phyloP scores from a whole-genome alignment of 1,140 invertebrate genomes.

The Plutomurus gul region DNA sequence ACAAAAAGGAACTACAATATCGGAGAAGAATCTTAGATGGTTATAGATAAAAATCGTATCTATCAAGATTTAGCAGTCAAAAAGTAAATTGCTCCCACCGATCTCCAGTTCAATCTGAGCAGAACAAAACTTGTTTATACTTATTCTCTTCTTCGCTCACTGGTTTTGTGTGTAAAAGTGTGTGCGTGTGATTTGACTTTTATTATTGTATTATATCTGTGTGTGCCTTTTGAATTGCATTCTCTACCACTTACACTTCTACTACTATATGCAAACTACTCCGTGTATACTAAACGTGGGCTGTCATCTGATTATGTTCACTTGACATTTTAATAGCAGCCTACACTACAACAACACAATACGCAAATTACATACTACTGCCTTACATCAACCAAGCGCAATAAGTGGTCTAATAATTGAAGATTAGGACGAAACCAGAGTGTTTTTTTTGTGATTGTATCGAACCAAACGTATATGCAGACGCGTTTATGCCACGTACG shows the following conservation, averaged over 20 bases:
- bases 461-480: no score
- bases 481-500: no score
- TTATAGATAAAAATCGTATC: not conserved
- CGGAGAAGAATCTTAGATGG: not conserved
- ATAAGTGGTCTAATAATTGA: no score
- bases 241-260: no score
- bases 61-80: not conserved
- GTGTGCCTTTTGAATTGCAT: not conserved
- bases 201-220: not conserved
- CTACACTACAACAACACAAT: not conserved
- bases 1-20: no score
- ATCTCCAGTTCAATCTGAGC: not conserved
- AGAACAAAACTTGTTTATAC: conserved; percentile 7
- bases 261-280: no score
- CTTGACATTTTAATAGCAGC: conserved; percentile 1
- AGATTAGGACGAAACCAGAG: no score
- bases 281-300: not conserved
- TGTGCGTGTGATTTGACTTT: not conserved
- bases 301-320: not conserved
- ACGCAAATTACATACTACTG: conserved; percentile 2
- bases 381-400: no score
- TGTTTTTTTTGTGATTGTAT: no score
- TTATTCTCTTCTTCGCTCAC: not conserved
- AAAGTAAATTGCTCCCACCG: not conserved
- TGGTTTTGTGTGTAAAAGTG: not conserved